A percentile compares a stretch with the other conserved stretches of the same genome.
These are phyloP conservation scores for Lepidotrigona ventralis DNA, from an alignment of 1,140 invertebrate species.

Conservation along the genomic window DNA sequence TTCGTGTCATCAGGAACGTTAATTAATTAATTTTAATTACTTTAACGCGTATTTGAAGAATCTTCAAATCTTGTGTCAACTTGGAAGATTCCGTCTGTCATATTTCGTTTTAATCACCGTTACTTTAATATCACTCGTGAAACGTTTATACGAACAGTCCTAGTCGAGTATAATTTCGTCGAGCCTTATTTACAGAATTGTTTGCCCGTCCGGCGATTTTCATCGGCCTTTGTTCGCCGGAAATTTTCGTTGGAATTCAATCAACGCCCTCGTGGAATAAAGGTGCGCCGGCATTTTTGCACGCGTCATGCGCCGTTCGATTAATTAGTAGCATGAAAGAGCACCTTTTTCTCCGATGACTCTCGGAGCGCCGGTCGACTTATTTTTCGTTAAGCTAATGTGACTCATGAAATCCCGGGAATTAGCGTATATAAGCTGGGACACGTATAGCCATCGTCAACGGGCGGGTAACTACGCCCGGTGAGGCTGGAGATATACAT, in stretches of 20 bases:
- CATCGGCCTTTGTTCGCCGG: not conserved
- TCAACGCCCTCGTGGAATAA: not conserved
- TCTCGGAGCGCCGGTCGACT: constrained; percentile 8
- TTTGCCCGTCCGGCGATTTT: not conserved
- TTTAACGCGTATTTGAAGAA: no score
- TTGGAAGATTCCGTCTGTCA: no score
- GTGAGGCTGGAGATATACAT: constrained; percentile 33
- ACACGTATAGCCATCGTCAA: constrained; percentile 44
- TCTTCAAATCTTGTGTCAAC: no score
- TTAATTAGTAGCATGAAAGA: constrained; percentile 14
- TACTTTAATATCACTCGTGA: no score
- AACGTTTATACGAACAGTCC: no score
- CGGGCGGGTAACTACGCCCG: constrained; percentile 18
- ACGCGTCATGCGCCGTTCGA: not conserved
- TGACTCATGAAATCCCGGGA: constrained; percentile 50
- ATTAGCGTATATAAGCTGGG: constrained; percentile 57
- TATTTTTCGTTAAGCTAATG: constrained; percentile 59
- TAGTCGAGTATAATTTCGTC: not conserved
- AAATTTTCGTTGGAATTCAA: not conserved
- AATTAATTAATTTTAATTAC: no score
- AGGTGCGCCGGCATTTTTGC: not conserved
- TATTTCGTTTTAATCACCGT: no score
- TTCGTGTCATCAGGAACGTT: no score
- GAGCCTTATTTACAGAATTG: not conserved
- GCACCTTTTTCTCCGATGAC: not conserved